Evolutionary conservation across 2,113 vertebrate genomes (phyloP).

Genomic region (Ammodytes dubius): DNA sequence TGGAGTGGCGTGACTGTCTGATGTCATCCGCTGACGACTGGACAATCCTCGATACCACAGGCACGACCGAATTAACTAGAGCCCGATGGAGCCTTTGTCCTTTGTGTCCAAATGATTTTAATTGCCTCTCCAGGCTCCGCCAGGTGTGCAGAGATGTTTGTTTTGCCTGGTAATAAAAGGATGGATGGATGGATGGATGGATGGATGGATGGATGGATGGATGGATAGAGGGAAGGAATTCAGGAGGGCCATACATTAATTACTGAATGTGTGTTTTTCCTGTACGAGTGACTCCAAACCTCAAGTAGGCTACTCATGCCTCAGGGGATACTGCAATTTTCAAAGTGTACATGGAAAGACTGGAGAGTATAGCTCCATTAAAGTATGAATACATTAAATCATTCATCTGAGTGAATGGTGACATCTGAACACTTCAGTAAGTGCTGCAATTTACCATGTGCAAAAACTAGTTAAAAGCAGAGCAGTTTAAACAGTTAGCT

Average conservation of each 20-base stretch:
- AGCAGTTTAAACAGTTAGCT: too few species aligned
- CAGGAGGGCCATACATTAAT: constrained; percentile 1
- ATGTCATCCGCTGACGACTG: constrained; percentile 40
- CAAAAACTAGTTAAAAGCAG: background rate
- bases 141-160: constrained; percentile 65
- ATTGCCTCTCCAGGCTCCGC: constrained; percentile 49
- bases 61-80: constrained; percentile 19
- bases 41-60: constrained; percentile 5
- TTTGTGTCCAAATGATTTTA: constrained; percentile 57
- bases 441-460: background rate
- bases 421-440: background rate
- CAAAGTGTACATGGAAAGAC: constrained; percentile 18
- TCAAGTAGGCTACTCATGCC: background rate
- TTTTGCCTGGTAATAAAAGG: constrained; percentile 29
- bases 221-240: constrained; percentile 10
- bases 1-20: constrained; percentile 14
- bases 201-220: background rate
- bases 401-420: background rate
- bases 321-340: constrained; percentile 22
- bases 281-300: constrained; percentile 8
- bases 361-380: constrained; percentile 11
- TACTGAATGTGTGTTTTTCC: constrained; percentile 43
- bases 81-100: constrained; percentile 47
- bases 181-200: background rate
- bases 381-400: background rate